Conservation (phyloP, 2,797 vertebrate species). For the Cossypha niveicapilla region DNA sequence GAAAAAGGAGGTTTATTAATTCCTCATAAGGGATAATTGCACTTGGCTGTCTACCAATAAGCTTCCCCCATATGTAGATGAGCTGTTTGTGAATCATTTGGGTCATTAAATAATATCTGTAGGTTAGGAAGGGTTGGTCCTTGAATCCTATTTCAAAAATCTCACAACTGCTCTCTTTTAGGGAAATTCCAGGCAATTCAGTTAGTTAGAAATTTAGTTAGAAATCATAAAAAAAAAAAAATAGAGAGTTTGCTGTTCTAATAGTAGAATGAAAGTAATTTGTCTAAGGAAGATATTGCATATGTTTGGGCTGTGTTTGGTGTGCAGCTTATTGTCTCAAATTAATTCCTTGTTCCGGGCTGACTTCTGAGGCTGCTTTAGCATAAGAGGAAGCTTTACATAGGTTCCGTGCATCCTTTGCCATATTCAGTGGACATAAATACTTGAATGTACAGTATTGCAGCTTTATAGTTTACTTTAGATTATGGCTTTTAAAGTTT, state of each 20-base stretch:
- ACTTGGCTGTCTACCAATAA: background rate
- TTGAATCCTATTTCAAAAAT: background rate
- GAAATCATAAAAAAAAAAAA: background rate
- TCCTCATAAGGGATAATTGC: background rate
- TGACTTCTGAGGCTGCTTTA: background rate
- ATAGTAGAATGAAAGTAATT: background rate
- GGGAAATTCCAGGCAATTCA: background rate
- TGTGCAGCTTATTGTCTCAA: background rate
- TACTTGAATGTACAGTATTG: background rate
- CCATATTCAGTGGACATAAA: background rate
- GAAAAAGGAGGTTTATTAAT: background rate
- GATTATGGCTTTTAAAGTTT: background rate
- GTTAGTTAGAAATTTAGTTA: background rate
- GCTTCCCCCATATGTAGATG: background rate
- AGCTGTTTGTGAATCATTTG: conserved; percentile 14
- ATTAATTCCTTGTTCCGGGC: background rate
- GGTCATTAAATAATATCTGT: background rate
- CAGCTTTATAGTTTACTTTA: background rate
- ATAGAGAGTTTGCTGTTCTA: background rate
- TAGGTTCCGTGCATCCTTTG: background rate
- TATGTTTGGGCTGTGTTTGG: background rate
- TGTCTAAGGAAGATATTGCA: background rate
- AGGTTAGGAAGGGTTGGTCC: background rate
- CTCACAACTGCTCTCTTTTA: background rate
- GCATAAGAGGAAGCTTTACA: background rate